Base-by-base conservation (phyloP, 2,797 vertebrate species). In the Cirrhinus mrigala region DNA sequence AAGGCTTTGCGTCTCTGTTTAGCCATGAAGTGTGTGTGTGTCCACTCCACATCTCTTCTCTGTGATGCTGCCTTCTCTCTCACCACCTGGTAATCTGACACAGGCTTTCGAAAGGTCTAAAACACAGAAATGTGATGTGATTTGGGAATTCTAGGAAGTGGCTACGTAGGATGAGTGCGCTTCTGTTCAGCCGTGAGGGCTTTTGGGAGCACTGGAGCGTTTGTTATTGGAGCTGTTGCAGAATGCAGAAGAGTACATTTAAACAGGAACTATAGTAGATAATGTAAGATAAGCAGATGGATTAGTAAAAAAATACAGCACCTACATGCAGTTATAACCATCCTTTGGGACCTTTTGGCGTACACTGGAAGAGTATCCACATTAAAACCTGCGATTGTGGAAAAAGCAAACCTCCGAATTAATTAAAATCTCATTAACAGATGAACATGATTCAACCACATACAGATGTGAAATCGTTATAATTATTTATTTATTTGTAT, bases 301-400 rank as follows among this genome's bases (percentile, higher is more conserved):
- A 4, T 18, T 22, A 29, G 27, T 1, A 44, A 14, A 0, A n/a
- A 52, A 88, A 33, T 0, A 0, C 14, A 10, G 69, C 6, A 96
- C 97, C 79, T 93, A 99, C 98, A 98, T 73, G 98, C 98, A 16
- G 98, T 99, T 94, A 99, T 99, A 44, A 99, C 98, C 98, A 99
- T 99, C 93, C 98, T 95, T 93, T 99, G 98, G 27, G 98, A 99
- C 4, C 98, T 95, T 89, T 99, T 99, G 83, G 98, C 98, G 1
- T 99, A 99, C 0, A 97, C 92, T 0, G 97, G 98, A 22, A 99
- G 95, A 0, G 96, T 97, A 87, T 99, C 98, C 8, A 99, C 97
- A 6, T 97, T 98, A 92, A 99, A 99, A 76, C 98, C 98, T 99
- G 90, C 3, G 87, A 91, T 0, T 83, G 0, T 83, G 84, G 18